Conservation (phyloP, 2,797 vertebrate genomes). For the Hybognathus amarus region DNA sequence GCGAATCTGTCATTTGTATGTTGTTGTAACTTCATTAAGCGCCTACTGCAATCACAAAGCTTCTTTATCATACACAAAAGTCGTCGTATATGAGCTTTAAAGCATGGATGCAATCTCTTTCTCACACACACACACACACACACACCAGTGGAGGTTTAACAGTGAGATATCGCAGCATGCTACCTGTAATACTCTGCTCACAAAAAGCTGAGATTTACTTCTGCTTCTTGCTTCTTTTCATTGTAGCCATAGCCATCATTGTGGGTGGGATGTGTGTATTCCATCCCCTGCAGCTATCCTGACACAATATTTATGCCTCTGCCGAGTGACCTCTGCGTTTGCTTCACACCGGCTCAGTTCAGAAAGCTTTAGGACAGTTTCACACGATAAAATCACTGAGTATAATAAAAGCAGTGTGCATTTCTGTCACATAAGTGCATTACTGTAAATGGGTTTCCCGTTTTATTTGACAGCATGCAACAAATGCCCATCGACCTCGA, state of each 20-base stretch:
- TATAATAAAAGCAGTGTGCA: slow-evolving; percentile 6
- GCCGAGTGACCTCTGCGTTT: slow-evolving; percentile 33
- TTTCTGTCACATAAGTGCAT: neutral
- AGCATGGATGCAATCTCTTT: neutral
- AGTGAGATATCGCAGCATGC: slow-evolving; percentile 15
- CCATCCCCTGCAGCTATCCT: slow-evolving; percentile 15
- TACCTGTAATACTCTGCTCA: slow-evolving; percentile 24
- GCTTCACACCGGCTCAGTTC: slow-evolving; percentile 4
- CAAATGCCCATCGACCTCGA: neutral
- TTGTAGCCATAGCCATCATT: slow-evolving; percentile 23
- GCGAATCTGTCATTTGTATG: slow-evolving; percentile 14
- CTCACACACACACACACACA: slow-evolving; percentile 1
- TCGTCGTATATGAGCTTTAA: slow-evolving; percentile 18
- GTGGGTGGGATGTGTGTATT: slow-evolving; percentile 21
- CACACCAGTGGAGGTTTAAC: slow-evolving; percentile 17
- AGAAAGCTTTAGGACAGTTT: neutral
- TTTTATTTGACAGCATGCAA: neutral
- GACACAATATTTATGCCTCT: slow-evolving; percentile 30
- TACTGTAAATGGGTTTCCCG: neutral
- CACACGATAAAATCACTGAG: slow-evolving; percentile 9
- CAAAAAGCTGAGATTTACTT: slow-evolving; percentile 23
- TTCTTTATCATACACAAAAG: slow-evolving; percentile 21
- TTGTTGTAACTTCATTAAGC: slow-evolving; percentile 14
- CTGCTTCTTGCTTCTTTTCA: slow-evolving; percentile 15
- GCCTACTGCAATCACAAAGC: slow-evolving; percentile 1